These are phyloP conservation scores for Myxocyprinus asiaticus DNA, from an alignment of 2,113 vertebrate genomes.

Conservation along the genomic window DNA sequence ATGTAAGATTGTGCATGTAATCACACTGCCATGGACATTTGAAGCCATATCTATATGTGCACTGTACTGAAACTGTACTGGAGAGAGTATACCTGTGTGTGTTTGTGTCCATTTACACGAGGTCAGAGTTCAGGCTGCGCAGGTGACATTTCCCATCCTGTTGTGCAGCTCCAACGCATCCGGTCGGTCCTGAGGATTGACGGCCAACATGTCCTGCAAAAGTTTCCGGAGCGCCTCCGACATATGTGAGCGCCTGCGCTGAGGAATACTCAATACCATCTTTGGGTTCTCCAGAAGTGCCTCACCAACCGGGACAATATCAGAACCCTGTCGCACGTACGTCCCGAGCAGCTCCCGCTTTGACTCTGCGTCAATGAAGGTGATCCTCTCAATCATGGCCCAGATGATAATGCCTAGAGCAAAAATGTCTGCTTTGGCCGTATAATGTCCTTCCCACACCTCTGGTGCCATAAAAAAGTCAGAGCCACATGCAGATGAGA, in stretches of 20 bases:
- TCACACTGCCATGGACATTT: no score
- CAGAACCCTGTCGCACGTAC: constrained; percentile 87
- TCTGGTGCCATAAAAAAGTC: constrained; percentile 97
- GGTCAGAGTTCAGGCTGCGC: constrained; percentile 56
- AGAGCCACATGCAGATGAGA: constrained; percentile 92
- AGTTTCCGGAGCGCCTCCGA: constrained; percentile 88
- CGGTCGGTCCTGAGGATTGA: constrained; percentile 93
- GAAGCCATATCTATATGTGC: no score
- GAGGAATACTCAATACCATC: constrained; percentile 95
- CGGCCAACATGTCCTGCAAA: constrained; percentile 93
- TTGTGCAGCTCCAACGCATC: constrained; percentile 91
- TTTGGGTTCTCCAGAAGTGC: constrained; percentile 96
- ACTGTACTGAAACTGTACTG: neutral
- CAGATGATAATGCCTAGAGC: constrained; percentile 96
- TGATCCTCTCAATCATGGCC: constrained; percentile 97
- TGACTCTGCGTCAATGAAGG: constrained; percentile 90
- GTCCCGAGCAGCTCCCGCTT: constrained; percentile 92
- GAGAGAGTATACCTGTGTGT: constrained; percentile 30
- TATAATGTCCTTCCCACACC: constrained; percentile 98
- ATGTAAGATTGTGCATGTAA: no score
- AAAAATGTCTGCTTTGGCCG: constrained; percentile 96
- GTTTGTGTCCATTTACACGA: constrained; percentile 45
- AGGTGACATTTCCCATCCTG: constrained; percentile 89
- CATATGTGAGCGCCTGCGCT: constrained; percentile 91
- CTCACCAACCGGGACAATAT: constrained; percentile 94